A percentile compares a stretch with the other conserved stretches of the same genome.
Evolutionary conservation across 2,888 invertebrate species (phyloP).

Genomic region (Acronicta leporina): DNA sequence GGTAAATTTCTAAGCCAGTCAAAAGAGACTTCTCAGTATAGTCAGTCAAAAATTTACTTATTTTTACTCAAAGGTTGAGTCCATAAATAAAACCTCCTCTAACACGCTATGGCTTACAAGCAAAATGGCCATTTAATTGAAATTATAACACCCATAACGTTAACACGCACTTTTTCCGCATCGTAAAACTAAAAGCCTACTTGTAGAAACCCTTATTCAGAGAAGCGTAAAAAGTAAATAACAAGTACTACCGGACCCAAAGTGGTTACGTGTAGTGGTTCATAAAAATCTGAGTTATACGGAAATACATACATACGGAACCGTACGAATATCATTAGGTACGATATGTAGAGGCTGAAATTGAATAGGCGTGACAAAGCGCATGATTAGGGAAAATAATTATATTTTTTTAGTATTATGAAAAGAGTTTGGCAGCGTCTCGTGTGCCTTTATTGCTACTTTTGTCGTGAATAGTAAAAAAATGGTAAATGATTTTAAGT

Average conservation of each 20-base stretch:
- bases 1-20: no score
- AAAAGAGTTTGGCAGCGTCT: no score
- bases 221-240: slow-evolving; percentile 54
- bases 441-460: no score
- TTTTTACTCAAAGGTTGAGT: neutral
- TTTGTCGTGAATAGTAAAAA: no score
- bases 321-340: no score
- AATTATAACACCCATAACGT: slow-evolving; percentile 27
- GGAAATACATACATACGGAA: neutral
- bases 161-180: slow-evolving; percentile 46
- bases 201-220: slow-evolving; percentile 26
- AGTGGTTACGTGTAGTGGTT: slow-evolving; percentile 44
- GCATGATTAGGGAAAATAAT: no score
- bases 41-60: no score
- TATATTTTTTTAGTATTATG: no score
- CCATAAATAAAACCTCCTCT: neutral
- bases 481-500: no score
- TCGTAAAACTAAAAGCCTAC: slow-evolving; percentile 64
- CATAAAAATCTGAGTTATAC: slow-evolving; percentile 41
- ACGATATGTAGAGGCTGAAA: no score
- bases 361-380: no score
- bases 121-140: slow-evolving; percentile 20
- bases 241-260: slow-evolving; percentile 27
- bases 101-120: neutral
- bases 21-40: no score